Base-by-base conservation (phyloP, 1,140 invertebrate genomes). In the Leguminivora glycinivorella region DNA sequence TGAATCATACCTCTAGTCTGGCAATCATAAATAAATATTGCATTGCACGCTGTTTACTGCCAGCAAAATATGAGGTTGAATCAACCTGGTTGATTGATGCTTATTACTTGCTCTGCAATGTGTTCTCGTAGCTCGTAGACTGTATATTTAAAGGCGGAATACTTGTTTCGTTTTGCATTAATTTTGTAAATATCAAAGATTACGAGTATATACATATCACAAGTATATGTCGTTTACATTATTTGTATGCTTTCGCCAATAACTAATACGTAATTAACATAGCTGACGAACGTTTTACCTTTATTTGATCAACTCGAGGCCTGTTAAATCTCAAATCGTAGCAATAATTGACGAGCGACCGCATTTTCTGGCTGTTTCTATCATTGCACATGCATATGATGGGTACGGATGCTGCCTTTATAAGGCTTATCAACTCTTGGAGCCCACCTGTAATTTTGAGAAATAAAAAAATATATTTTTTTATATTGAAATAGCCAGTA, bases 311-410 rank as follows among this genome's bases (percentile, higher is more conserved):
- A 1, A 97, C 88, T 77, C 95, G 93, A 2, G 98, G 98, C 79
- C 95, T 95, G 72, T 92, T 92, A 81, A 96, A 99, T 66, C 96
- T 92, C 26, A 99, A 91, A 92, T 99, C 99, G 88, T 96, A 99
- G 83, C 98, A 99, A 88, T 99, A 96, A 91, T 98, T 99, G 26
- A 95, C 94, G 0, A 99, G 92, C 0, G 97, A 97, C 66, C 98
- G 93, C 91, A 99, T 99, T 93, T 99, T 99, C 26, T 94, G 95
- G 90, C 97, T 96, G 84, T 96, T 96, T 71, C 99, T 93, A 92
- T 99, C 99, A 84, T 99, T 99, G 90, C 99, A 99, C 93, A 99
- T 99, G 89, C 98, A 99, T 75, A 99, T 97, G 38, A 99, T 96
- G 0, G 99, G 99, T 66, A 99, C 94, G 66, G 96, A 95, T 0